Evolutionary conservation across 2,888 invertebrate genomes (phyloP).

Genomic region (Osedax frankpressi): DNA sequence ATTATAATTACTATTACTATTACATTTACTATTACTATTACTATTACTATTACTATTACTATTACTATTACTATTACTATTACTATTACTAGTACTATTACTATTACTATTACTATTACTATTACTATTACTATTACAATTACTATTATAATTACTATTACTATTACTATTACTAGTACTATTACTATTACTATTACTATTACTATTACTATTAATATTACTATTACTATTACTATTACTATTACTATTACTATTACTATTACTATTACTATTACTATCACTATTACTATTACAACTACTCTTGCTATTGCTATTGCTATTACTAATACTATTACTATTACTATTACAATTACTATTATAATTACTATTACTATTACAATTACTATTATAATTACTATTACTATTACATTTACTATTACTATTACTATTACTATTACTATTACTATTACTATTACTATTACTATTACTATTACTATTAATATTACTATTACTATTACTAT

Average conservation of each 20-base stretch:
- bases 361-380: neutral
- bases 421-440: conserved; percentile 7
- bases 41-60: neutral
- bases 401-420: neutral
- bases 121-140: neutral
- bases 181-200: neutral
- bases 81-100: neutral
- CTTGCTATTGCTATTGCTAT: neutral
- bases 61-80: neutral
- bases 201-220: neutral
- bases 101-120: neutral
- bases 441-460: conserved; percentile 11
- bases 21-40: neutral
- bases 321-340: neutral
- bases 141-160: neutral
- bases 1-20: neutral
- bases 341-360: neutral
- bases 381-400: neutral
- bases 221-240: neutral
- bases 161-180: neutral
- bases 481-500: conserved; percentile 6
- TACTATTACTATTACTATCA: neutral
- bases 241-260: neutral
- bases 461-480: conserved; percentile 13
- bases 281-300: neutral